Conservation (phyloP, 2,113 vertebrate genomes). For the Mesocricetus auratus region DNA sequence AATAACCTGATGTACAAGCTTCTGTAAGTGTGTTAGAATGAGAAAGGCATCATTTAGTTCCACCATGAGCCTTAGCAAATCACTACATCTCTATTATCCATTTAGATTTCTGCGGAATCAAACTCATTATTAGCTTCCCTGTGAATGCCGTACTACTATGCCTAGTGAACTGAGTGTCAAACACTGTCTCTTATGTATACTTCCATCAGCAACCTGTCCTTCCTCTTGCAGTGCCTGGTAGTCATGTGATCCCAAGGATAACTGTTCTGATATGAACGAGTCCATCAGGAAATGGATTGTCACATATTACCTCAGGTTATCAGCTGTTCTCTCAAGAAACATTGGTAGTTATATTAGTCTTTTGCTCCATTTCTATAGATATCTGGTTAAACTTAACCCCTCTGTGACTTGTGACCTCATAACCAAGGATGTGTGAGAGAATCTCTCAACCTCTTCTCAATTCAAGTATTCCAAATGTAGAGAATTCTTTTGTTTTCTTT, state of each 20-base stretch:
- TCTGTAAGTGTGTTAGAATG: not conserved
- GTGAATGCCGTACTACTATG: not conserved
- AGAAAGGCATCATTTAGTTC: not conserved
- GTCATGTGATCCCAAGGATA: not conserved
- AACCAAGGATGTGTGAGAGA: not conserved
- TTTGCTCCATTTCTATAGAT: rapidly evolving
- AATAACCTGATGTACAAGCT: too few species aligned
- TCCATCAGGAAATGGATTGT: not conserved
- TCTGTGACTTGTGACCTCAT: not conserved
- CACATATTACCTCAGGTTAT: not conserved
- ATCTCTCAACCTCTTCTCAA: not conserved
- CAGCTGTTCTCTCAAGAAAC: not conserved
- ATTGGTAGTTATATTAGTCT: not conserved
- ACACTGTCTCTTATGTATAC: not conserved
- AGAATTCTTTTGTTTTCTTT: not conserved
- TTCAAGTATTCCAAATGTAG: not conserved
- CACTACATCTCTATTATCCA: not conserved
- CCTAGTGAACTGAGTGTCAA: not conserved
- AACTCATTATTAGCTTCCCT: not conserved
- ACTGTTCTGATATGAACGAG: not conserved
- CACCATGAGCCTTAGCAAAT: not conserved
- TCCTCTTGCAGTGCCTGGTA: not conserved
- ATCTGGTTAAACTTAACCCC: not conserved
- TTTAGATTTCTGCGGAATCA: not conserved
- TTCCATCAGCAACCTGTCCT: not conserved